Evolutionary conservation across 2,888 invertebrate genomes (phyloP).

Genomic region (Acronicta aceris): DNA sequence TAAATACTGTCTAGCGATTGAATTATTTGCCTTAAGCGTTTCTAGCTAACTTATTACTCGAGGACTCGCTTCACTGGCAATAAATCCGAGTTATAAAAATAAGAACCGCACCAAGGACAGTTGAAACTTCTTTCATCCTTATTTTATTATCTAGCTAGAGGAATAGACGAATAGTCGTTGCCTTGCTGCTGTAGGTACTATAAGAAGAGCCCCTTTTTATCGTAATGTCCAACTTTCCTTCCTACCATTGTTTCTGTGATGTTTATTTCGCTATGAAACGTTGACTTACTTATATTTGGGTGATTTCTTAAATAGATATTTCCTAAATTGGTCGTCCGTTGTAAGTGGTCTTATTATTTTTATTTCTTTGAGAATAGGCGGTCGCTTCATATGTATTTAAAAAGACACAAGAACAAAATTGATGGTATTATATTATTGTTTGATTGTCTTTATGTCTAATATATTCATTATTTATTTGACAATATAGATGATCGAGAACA

Average conservation of each 20-base stretch:
- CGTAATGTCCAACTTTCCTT: constrained; percentile 54
- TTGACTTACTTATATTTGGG: constrained; percentile 28
- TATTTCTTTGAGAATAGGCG: constrained; percentile 5
- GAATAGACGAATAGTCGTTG: constrained; percentile 51
- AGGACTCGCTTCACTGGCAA: constrained; percentile 64
- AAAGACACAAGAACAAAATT: too few species aligned
- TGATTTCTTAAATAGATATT: constrained; percentile 22
- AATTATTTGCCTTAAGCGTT: constrained; percentile 34
- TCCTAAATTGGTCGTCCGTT: constrained; percentile 21
- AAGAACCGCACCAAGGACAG: constrained; percentile 58
- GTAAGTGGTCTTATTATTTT: constrained; percentile 28
- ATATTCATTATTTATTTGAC: too few species aligned
- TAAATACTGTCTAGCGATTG: constrained; percentile 22
- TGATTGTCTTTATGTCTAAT: too few species aligned
- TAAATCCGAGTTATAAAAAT: constrained; percentile 71
- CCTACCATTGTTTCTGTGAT: constrained; percentile 39
- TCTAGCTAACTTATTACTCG: constrained; percentile 48
- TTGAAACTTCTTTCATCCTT: constrained; percentile 59
- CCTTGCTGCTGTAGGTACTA: constrained; percentile 42
- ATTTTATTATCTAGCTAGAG: constrained; percentile 63
- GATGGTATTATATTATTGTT: too few species aligned
- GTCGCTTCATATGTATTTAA: constrained; percentile 4
- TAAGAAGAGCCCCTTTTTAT: constrained; percentile 54
- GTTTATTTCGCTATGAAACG: constrained; percentile 47
- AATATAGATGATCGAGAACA: too few species aligned